Evolutionary conservation across 2,888 invertebrate species (phyloP).

Genomic region (Frankliniella intonsa): DNA sequence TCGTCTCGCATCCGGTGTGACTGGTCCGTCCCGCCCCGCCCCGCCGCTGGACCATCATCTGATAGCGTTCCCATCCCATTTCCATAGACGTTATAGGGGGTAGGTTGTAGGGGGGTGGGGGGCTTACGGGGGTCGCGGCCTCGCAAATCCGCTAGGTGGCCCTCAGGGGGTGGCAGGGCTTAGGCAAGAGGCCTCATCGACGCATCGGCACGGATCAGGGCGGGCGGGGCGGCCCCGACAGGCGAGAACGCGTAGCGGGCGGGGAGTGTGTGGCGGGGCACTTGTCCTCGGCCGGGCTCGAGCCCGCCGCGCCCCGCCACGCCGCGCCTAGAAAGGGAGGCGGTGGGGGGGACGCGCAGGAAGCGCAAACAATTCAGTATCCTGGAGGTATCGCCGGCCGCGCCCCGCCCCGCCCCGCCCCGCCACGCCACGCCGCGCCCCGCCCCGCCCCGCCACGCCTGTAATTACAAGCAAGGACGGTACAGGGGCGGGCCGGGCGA

Average conservation of each 20-base stretch:
- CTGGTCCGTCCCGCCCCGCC: too few species aligned
- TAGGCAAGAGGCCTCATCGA: background rate
- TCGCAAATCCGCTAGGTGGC: background rate
- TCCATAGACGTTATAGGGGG: slow-evolving; percentile 22
- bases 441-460: background rate
- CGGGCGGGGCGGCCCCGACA: too few species aligned
- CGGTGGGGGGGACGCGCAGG: background rate
- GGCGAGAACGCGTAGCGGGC: too few species aligned
- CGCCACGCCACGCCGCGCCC: background rate
- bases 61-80: background rate
- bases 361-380: slow-evolving; percentile 19
- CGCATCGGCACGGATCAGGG: background rate
- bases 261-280: too few species aligned
- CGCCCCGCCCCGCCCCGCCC: background rate
- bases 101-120: background rate
- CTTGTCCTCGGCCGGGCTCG: too few species aligned
- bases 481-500: slow-evolving; percentile 1
- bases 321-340: background rate
- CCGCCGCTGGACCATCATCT: background rate
- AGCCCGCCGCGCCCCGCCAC: too few species aligned
- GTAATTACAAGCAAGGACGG: slow-evolving; percentile 17
- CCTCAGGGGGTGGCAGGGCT: background rate
- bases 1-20: too few species aligned
- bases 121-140: slow-evolving; percentile 7
- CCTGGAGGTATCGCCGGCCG: slow-evolving; percentile 4